Base-by-base conservation (phyloP, 2,888 invertebrate species). In the Azorinus chamasolen region DNA sequence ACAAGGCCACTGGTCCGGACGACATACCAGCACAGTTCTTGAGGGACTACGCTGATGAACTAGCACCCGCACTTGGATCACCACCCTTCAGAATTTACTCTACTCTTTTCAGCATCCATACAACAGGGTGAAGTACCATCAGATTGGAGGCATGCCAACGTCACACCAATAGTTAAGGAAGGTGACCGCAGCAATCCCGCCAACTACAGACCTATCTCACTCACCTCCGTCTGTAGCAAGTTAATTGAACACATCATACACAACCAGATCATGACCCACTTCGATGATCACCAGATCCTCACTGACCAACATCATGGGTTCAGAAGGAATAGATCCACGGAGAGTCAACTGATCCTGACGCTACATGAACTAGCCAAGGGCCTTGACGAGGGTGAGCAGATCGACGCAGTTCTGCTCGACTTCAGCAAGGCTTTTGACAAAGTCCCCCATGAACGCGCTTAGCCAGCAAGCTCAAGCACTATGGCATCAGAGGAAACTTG, bases 271-370 rank as follows among this genome's bases (percentile, higher is more conserved):
- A 63, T 63, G 39, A 53, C 6, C 37, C 53, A 41, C 18, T 41
- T 51, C 10, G 63, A 51, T 25, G 10, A 53, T 18, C 43, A 25
- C n/a, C 51, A 39, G 1, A 63, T 63, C 27, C 0, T 63, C 20
- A 41, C 22, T 27, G 63, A 63, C 39, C 41, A 63, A 16, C 51
- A 63, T 24, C 53, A 63, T 24, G 53, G 53, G 18, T 51, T 63
- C 22, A 20, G 63, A 10, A 62, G 50, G 37, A 16, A 16, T 20
- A 4, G 32, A 1, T 62, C 62, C 25, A 39, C 32, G 3, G 41
- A 51, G 27, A 61, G 27, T 41, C 53, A 63, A 51, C 53, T 63
- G 39, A 51, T 53, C 18, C 53, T 53, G 10, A 51, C 39, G 6
- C 51, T 53, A 2, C 39, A 51, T 41, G 53, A 63, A 51, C 53